phyloP scores from a whole-genome alignment of 2,113 vertebrate genomes.

The Circaetus cinerascens region DNA sequence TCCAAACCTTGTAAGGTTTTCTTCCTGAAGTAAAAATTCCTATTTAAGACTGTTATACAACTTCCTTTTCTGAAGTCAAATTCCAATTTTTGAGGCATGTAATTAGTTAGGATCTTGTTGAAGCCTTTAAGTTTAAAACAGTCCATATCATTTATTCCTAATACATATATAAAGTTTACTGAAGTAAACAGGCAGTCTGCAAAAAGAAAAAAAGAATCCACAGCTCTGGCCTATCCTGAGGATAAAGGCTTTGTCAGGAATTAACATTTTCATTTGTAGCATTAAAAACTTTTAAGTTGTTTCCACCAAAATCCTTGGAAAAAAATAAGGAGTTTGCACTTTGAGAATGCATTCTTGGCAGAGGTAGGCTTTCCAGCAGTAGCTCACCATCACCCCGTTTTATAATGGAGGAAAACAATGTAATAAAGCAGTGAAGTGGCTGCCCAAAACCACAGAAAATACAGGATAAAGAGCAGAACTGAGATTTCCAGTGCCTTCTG shows the following conservation, averaged over 20 bases:
- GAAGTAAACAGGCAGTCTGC: not conserved
- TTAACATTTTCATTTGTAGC: not conserved
- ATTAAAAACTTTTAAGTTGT: not conserved
- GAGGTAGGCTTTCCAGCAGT: not conserved
- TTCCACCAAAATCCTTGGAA: not conserved
- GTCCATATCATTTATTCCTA: not conserved
- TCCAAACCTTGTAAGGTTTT: not conserved
- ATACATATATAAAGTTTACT: not conserved
- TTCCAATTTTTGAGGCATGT: not conserved
- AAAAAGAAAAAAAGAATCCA: not conserved
- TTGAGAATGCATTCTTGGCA: not conserved
- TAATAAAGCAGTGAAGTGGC: not conserved
- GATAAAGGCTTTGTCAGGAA: not conserved
- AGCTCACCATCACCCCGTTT: not conserved
- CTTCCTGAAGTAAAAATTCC: not conserved
- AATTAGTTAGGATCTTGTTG: not conserved
- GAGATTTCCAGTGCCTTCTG: not conserved
- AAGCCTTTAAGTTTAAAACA: not conserved
- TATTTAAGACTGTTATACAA: not conserved
- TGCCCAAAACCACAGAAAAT: not conserved
- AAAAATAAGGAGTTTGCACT: not conserved
- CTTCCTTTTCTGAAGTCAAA: not conserved
- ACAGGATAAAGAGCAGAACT: not conserved
- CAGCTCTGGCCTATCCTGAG: not conserved
- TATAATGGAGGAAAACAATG: not conserved